Percentiles rank a stretch among this genome's conserved stretches.
phyloP scores from a whole-genome alignment of 2,888 invertebrate species.

The Sthenelais limicola region DNA sequence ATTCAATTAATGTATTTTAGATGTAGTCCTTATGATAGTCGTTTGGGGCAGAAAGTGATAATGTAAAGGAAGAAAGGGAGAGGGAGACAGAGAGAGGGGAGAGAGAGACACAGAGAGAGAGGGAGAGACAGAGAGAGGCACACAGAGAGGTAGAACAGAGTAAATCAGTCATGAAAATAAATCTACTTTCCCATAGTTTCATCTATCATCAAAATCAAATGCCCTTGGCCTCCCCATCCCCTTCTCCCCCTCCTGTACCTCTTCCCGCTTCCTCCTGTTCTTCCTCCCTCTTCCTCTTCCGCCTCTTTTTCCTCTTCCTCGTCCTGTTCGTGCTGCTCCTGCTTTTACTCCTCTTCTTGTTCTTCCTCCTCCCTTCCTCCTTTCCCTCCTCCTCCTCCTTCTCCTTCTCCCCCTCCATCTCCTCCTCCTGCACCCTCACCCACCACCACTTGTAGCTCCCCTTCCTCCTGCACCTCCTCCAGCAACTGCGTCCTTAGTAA shows the following conservation, averaged over 20 bases:
- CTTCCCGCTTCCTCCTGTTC: neutral
- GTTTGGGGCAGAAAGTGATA: too few species aligned
- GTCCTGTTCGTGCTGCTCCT: neutral
- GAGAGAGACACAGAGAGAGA: too few species aligned
- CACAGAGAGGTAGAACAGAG: too few species aligned
- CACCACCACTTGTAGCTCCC: neutral
- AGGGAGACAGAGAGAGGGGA: too few species aligned
- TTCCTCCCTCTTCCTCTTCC: neutral
- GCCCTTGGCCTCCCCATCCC: neutral
- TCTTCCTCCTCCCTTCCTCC: neutral
- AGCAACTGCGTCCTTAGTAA: too few species aligned
- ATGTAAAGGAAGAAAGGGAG: too few species aligned
- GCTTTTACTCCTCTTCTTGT: neutral
- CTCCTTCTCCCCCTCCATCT: neutral
- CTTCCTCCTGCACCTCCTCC: constrained; percentile 5
- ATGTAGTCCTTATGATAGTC: too few species aligned
- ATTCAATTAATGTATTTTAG: too few species aligned
- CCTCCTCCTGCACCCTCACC: neutral
- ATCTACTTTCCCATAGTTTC: too few species aligned
- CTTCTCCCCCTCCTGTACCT: neutral
- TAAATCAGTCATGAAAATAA: too few species aligned
- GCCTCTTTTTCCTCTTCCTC: neutral
- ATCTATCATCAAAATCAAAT: too few species aligned
- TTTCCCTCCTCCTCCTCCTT: neutral
- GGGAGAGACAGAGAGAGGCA: too few species aligned